Conservation (phyloP, 2,888 invertebrate species). For the Lymantria monacha region DNA sequence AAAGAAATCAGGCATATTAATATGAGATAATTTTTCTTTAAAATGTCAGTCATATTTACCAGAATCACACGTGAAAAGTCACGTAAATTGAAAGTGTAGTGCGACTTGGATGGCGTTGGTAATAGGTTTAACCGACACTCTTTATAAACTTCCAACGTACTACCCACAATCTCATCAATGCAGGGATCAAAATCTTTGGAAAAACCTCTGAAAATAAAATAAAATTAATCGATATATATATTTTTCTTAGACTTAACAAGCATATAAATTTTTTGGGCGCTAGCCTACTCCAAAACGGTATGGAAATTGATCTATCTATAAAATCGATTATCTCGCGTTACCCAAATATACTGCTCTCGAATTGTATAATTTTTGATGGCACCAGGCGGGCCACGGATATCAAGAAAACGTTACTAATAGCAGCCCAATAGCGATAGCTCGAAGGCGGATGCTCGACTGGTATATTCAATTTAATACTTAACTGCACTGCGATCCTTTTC, state of each 20-base stretch:
- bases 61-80: conserved; percentile 96
- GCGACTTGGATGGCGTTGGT: conserved; percentile 96
- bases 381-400: no score
- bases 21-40: no score
- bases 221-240: neutral
- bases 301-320: no score
- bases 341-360: no score
- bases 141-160: conserved; percentile 94
- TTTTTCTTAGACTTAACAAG: neutral
- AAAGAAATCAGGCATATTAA: no score
- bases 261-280: neutral
- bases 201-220: conserved; percentile 86
- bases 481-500: no score
- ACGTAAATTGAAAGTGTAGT: conserved; percentile 96
- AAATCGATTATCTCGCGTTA: no score
- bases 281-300: neutral
- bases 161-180: conserved; percentile 92
- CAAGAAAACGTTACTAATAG: no score
- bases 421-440: no score
- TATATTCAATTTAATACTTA: no score
- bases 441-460: no score
- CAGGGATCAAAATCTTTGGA: conserved; percentile 97
- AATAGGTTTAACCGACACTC: conserved; percentile 90
- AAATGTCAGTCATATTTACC: conserved; percentile 58
- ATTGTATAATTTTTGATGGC: no score